Percentiles rank a stretch among this genome's conserved stretches.
Evolutionary conservation across 1,140 invertebrate genomes (phyloP).

Genomic region (Cecropterus lyciades): DNA sequence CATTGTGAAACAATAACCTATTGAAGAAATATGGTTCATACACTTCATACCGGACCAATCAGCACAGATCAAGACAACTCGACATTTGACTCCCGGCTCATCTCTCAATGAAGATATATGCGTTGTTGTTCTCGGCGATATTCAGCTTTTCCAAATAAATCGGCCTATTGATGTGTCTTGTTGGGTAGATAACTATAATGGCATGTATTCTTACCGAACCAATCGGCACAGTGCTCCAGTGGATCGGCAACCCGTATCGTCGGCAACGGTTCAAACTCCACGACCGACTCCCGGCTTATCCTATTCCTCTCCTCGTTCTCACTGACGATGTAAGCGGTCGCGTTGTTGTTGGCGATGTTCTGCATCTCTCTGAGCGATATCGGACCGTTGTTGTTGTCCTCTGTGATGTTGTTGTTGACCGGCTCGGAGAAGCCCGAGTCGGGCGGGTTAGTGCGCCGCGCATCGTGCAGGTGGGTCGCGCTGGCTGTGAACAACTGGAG

Average conservation of each 20-base stretch:
- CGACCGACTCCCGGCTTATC: slow-evolving; percentile 70
- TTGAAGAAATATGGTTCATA: too few species aligned
- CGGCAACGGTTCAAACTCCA: slow-evolving; percentile 75
- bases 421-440: slow-evolving; percentile 76
- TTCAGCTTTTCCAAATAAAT: too few species aligned
- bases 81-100: too few species aligned
- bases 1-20: too few species aligned
- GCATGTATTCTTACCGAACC: slow-evolving; percentile 62
- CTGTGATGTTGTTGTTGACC: slow-evolving; percentile 75
- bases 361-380: slow-evolving; percentile 83
- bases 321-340: slow-evolving; percentile 78
- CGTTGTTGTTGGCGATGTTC: slow-evolving; percentile 84
- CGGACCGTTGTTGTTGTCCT: slow-evolving; percentile 84
- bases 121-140: too few species aligned
- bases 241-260: slow-evolving; percentile 62
- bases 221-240: slow-evolving; percentile 67
- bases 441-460: slow-evolving; percentile 62
- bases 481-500: slow-evolving; percentile 69
- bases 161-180: too few species aligned
- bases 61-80: too few species aligned
- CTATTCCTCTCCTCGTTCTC: slow-evolving; percentile 75
- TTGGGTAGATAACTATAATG: too few species aligned
- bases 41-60: too few species aligned
- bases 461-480: slow-evolving; percentile 66
- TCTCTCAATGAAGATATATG: too few species aligned